These are phyloP conservation scores for Corvus hawaiiensis DNA, from an alignment of 2,113 vertebrate species.

Conservation along the genomic window DNA sequence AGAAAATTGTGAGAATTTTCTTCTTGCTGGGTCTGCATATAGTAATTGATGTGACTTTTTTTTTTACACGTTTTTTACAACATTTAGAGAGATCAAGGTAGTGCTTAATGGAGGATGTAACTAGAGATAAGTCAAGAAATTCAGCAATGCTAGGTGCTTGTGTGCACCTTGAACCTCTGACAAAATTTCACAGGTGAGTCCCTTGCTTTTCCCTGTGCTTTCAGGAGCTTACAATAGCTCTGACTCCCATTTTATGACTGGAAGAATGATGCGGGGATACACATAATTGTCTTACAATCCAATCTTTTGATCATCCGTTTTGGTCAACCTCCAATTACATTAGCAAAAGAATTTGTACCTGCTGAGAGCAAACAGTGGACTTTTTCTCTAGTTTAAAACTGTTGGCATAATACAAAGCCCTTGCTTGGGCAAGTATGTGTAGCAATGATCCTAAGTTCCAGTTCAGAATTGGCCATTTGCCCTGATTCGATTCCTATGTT, in stretches of 20 bases:
- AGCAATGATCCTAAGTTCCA: not conserved
- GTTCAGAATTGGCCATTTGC: not conserved
- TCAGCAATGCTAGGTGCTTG: not conserved
- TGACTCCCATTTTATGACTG: not conserved
- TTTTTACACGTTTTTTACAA: not conserved
- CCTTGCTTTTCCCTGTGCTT: not conserved
- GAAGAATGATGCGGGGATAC: not conserved
- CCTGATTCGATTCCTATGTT: not conserved
- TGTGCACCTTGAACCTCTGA: not conserved
- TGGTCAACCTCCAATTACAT: not conserved
- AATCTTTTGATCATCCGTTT: not conserved
- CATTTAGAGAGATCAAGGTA: not conserved
- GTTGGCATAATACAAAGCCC: not conserved
- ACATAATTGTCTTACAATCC: not conserved
- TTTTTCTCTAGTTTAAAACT: not conserved
- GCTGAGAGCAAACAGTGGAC: not conserved
- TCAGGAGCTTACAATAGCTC: not conserved
- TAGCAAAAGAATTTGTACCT: not conserved
- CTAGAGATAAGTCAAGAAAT: not conserved
- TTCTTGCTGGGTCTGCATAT: not conserved
- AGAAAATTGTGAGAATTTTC: not conserved
- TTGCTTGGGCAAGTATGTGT: not conserved
- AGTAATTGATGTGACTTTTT: not conserved
- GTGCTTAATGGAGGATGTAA: not conserved
- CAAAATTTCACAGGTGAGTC: not conserved